phyloP scores from a whole-genome alignment of 2,797 vertebrate genomes.

The Helostoma temminkii region DNA sequence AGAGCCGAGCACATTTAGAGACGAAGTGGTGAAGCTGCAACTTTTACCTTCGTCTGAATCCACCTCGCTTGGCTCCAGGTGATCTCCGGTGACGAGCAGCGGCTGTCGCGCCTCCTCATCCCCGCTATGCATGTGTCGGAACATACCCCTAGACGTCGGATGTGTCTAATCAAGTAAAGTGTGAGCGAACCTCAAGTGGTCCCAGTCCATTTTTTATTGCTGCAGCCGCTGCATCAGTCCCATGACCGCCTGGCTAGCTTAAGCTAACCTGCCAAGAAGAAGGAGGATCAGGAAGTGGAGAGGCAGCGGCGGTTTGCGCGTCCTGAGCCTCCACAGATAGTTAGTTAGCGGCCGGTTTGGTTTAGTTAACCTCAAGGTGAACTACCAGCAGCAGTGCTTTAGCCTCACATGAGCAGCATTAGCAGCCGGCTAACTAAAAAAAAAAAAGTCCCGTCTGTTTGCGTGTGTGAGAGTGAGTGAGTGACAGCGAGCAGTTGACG shows the following conservation, averaged over 20 bases:
- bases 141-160: conserved; percentile 36
- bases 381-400: not conserved
- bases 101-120: conserved; percentile 67
- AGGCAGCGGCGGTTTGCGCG: conserved; percentile 27
- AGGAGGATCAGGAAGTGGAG: conserved; percentile 77
- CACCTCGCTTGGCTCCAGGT: conserved; percentile 5
- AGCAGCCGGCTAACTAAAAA: conserved; percentile 33
- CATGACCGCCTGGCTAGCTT: conserved; percentile 31
- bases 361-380: not conserved
- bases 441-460: not conserved
- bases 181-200: not conserved
- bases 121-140: conserved; percentile 38
- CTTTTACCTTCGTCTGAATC: conserved; percentile 75
- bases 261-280: conserved; percentile 52
- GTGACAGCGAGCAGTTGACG: conserved; percentile 37
- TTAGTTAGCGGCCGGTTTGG: not conserved
- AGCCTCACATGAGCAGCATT: conserved; percentile 20
- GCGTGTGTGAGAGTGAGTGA: not conserved
- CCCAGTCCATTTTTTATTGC: not conserved
- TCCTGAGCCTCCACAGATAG: conserved; percentile 11
- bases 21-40: not conserved
- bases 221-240: conserved; percentile 14
- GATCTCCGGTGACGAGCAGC: conserved; percentile 67
- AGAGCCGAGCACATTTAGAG: not conserved
- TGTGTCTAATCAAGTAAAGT: conserved; percentile 9